Base-by-base conservation (phyloP, 2,113 vertebrate genomes). In the Todiramphus saurophagus region DNA sequence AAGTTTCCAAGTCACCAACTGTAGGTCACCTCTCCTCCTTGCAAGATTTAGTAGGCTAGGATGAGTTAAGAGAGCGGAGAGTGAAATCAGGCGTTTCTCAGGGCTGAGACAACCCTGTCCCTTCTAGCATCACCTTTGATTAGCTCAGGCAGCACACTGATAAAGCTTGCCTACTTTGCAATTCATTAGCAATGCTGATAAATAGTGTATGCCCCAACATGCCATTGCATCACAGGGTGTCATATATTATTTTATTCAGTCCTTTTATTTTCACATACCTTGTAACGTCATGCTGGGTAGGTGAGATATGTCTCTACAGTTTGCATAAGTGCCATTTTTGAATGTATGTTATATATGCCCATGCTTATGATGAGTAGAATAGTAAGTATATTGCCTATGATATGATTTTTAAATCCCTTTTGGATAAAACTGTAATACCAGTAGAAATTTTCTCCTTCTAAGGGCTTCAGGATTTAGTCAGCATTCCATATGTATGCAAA, bases 391-490 rank as follows among this genome's bases (percentile, higher is more conserved):
- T 89, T 83, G 35, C 72, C 77, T 70, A 84, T 4, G 4, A 51
- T 76, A 48, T 79, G 74, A 31, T 72, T 90, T 87, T 70, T 67
- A 67, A 88, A 78, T 83, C 55, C 18, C 41, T 78, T 35, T 53
- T 66, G 87, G 64, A 60, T 77, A 73, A 86, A 64, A 63, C 16
- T 90, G 28, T 67, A 81, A 77, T 10, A 81, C 51, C 55, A 82
- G 19, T 63, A 84, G 64, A 91, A 70, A 33, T 68, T 64, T 92
- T 84, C 24, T 87, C 35, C 50, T 85, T 74, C 8, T 51, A 85
- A 96, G 94, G 83, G 79, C 86, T 94, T 80, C 74, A 90, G 56
- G 31, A 74, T 91, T 93, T 94, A 78, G 63, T 81, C 67, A 77
- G 59, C 89, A 51, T 79, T 91, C 33, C 35, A 43, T 58, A 60